phyloP scores from a whole-genome alignment of 2,113 vertebrate genomes.

The Sinocyclocheilus anophthalmus region DNA sequence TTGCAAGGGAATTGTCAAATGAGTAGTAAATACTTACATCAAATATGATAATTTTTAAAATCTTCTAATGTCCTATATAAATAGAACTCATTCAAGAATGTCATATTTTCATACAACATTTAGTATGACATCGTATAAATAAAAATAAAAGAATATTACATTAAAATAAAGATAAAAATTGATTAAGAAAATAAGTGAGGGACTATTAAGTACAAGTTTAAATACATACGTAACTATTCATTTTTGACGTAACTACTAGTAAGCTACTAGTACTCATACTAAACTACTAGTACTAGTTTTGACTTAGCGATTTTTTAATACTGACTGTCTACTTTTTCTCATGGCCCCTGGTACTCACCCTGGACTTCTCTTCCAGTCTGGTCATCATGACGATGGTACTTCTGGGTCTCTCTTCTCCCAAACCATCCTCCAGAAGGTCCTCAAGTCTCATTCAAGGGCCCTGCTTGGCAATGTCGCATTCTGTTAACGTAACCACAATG shows the following conservation, averaged over 20 bases:
- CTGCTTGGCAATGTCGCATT: conserved; percentile 97
- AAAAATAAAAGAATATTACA: neutral
- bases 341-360: conserved; percentile 75
- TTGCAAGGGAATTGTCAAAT: too few relatives aligned
- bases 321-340: neutral
- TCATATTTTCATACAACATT: neutral
- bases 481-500: conserved; percentile 95
- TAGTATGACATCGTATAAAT: neutral
- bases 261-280: too few relatives aligned
- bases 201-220: neutral
- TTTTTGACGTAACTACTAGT: too few relatives aligned
- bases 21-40: too few relatives aligned
- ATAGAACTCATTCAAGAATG: too few relatives aligned
- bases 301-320: neutral
- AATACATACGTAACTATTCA: too few relatives aligned
- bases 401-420: conserved; percentile 96
- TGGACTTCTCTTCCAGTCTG: conserved; percentile 91
- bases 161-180: neutral
- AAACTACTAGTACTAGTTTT: neutral
- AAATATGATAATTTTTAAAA: too few relatives aligned
- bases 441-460: conserved; percentile 92
- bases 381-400: conserved; percentile 97
- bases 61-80: too few relatives aligned
- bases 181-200: neutral
- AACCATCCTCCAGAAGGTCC: conserved; percentile 98